These are phyloP conservation scores for Clanis bilineata DNA, from an alignment of 2,888 invertebrate species.

Conservation along the genomic window DNA sequence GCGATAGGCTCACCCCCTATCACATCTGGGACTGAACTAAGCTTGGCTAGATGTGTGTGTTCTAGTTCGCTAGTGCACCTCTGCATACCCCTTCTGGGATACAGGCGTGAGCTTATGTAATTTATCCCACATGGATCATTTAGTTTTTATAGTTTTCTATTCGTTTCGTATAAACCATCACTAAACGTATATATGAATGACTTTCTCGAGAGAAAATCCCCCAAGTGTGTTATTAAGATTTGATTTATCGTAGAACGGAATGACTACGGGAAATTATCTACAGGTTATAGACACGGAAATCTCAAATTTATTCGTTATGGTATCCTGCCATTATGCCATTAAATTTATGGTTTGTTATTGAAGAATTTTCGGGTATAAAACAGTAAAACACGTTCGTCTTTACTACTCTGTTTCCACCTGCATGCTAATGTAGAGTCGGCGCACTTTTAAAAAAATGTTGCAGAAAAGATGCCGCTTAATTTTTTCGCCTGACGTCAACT, in stretches of 20 bases:
- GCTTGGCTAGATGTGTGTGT: too few relatives aligned
- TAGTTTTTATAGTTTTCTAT: background rate
- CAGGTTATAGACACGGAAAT: conserved; percentile 17
- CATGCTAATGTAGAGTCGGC: too few relatives aligned
- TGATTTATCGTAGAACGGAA: conserved; percentile 15
- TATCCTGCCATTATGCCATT: background rate
- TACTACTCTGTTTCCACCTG: background rate
- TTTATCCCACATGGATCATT: background rate
- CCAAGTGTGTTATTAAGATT: conserved; percentile 15
- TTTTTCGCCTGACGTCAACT: too few relatives aligned
- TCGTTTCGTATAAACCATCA: conserved; percentile 9
- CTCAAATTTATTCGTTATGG: background rate
- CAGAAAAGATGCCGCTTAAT: too few relatives aligned
- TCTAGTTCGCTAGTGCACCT: too few relatives aligned
- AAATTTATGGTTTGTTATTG: background rate
- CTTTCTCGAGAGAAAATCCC: conserved; percentile 8
- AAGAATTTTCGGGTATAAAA: background rate
- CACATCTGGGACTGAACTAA: too few relatives aligned
- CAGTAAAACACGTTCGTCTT: background rate
- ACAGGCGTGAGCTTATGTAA: background rate
- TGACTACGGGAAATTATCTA: conserved; percentile 13
- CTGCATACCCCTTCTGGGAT: too few relatives aligned
- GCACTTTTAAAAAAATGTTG: too few relatives aligned
- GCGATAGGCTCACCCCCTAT: too few relatives aligned
- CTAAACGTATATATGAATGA: conserved; percentile 11